phyloP scores from a whole-genome alignment of 2,797 vertebrate genomes.

The Hydrolagus colliei region DNA sequence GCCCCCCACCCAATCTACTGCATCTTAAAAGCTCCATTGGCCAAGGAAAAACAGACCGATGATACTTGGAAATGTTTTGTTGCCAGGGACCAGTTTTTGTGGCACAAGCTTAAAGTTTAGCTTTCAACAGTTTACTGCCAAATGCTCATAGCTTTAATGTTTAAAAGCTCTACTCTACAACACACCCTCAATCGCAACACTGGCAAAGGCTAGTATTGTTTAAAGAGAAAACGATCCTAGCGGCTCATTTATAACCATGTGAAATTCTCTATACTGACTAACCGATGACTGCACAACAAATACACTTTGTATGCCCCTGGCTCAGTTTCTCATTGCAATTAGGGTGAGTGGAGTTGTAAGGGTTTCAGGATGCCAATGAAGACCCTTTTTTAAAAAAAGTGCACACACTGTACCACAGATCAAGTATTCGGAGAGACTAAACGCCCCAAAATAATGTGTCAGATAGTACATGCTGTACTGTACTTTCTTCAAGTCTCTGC shows the following conservation, averaged over 20 bases:
- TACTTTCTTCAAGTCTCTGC: background rate
- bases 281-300: background rate
- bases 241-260: background rate
- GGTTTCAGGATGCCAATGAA: background rate
- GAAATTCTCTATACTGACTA: background rate
- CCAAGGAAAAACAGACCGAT: background rate
- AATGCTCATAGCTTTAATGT: background rate
- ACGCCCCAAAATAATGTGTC: slow-evolving; percentile 17
- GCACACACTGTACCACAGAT: background rate
- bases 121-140: background rate
- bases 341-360: background rate
- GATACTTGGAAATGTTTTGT: background rate
- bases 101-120: background rate
- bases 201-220: background rate
- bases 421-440: background rate
- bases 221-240: background rate
- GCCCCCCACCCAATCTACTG: background rate
- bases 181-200: background rate
- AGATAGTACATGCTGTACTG: slow-evolving; percentile 9
- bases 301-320: background rate
- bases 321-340: background rate
- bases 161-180: background rate
- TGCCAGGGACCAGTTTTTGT: background rate
- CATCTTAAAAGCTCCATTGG: background rate
- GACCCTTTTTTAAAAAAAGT: background rate